Conservation (phyloP, 2,113 vertebrate species). For the Elephantulus edwardii region DNA sequence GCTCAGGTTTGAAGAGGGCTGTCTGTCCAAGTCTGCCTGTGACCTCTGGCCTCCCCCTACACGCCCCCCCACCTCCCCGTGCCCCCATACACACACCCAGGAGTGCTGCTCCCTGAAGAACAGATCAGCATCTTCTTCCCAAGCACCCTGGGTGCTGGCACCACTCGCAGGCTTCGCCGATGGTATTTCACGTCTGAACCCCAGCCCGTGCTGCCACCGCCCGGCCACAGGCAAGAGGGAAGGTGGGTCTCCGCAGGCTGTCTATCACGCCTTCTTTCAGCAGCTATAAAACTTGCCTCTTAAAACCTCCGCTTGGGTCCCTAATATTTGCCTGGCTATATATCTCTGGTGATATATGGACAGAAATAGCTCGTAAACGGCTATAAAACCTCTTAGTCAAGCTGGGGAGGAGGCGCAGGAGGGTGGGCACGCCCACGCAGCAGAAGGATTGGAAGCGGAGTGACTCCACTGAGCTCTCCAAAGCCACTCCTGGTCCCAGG, state of each 20-base stretch:
- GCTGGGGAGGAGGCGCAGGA: constrained; percentile 51
- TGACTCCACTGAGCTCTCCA: neutral
- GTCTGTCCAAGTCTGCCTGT: neutral
- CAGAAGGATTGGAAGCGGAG: neutral
- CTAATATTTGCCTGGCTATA: constrained; percentile 80
- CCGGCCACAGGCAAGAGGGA: neutral
- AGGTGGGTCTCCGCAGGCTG: constrained; percentile 45
- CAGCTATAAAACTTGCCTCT: constrained; percentile 76
- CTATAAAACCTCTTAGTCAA: constrained; percentile 72
- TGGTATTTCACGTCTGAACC: neutral
- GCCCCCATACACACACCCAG: no score
- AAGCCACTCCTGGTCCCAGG: neutral
- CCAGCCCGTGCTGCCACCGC: constrained; percentile 67
- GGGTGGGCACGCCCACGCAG: constrained; percentile 18
- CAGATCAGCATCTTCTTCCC: neutral
- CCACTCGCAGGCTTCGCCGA: neutral
- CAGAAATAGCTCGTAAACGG: constrained; percentile 78
- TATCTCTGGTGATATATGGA: constrained; percentile 78
- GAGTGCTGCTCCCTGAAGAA: neutral
- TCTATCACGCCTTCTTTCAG: constrained; percentile 74
- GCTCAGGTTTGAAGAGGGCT: neutral
- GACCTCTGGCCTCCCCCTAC: neutral
- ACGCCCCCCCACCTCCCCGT: neutral
- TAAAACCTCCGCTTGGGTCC: constrained; percentile 77
- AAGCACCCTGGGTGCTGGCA: neutral